Conservation (phyloP, 2,888 invertebrate genomes). For the Diabrotica balteata region DNA sequence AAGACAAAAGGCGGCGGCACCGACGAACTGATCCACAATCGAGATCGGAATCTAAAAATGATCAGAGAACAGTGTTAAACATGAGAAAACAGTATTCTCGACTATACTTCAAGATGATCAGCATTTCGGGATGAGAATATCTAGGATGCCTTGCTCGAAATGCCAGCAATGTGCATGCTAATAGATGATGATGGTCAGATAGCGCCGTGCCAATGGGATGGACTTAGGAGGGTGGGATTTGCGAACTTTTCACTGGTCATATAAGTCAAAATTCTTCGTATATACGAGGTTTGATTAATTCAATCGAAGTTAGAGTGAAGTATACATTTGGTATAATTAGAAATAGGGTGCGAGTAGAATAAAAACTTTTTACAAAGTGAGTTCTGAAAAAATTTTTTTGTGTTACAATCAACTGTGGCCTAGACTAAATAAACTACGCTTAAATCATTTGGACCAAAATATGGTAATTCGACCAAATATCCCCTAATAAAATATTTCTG, state of each 20-base stretch:
- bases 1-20: constrained; percentile 38
- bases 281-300: no score
- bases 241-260: neutral
- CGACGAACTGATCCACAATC: constrained; percentile 30
- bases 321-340: no score
- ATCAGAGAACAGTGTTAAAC: constrained; percentile 45
- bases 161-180: constrained; percentile 45
- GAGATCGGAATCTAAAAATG: constrained; percentile 41
- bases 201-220: constrained; percentile 35
- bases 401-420: no score
- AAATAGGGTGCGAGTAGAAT: no score
- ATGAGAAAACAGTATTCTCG: constrained; percentile 44
- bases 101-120: constrained; percentile 38
- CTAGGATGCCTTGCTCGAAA: constrained; percentile 43
- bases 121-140: constrained; percentile 41
- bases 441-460: no score
- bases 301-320: no score
- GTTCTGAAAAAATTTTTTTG: no score
- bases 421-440: no score
- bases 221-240: constrained; percentile 4
- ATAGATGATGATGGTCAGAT: constrained; percentile 45
- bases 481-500: no score
- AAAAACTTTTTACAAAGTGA: no score
- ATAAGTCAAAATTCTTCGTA: neutral
- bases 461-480: no score